Evolutionary conservation across 30 jellyfish, hydroid and myxozoan genomes (phyloP), one percentile per base, ranked within the genome.

Genomic region (Hydra vulgaris): DNA sequence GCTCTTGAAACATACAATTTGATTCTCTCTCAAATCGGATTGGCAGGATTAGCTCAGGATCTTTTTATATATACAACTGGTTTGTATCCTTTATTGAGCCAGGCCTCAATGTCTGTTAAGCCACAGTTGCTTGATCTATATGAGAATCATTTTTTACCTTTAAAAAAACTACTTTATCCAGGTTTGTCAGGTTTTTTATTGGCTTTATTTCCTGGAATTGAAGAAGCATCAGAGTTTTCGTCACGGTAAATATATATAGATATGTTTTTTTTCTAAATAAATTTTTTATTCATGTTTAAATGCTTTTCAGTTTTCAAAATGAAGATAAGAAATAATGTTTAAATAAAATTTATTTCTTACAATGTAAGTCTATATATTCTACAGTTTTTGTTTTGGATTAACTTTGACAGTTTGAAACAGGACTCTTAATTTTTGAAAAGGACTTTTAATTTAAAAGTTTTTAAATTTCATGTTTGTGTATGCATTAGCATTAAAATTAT

Each of bases 161-260:
- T 90, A 61, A 94, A 94, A 15, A 84, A 72, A 52, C 79, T 82
- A 40, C 66, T 90, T 7, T 77, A 74, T 18, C 97, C 97, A 66
- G 95, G 94, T 20, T 72, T 90, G 80, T 94, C 95, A 7, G 97
- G 97, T 7, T 80, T 90, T 69, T 70, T 90, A 7, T 18, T 90
- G 81, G 97, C 95, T 26, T 79, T 90, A 53, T 77, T 90, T 61
- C 97, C 97, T 24, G 97, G 97, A 15, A 90, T 90, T 3, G 97
- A 90, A 75, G 97, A 90, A 76, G 97, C 82, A 1, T 90, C 97
- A 17, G 97, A 90, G 61, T 88, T 73, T 67, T 84, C 91, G 53
- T 94, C 78, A 78, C 86, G 97, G 97, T 90, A n/a, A n/a, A n/a
- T n/a, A n/a, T n/a, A n/a, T n/a, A n/a, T n/a, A n/a, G n/a, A n/a